A percentile compares a stretch with the other conserved stretches of the same genome.
Conservation (phyloP, 1,140 invertebrate species). For the Drosophila lacertosa region DNA sequence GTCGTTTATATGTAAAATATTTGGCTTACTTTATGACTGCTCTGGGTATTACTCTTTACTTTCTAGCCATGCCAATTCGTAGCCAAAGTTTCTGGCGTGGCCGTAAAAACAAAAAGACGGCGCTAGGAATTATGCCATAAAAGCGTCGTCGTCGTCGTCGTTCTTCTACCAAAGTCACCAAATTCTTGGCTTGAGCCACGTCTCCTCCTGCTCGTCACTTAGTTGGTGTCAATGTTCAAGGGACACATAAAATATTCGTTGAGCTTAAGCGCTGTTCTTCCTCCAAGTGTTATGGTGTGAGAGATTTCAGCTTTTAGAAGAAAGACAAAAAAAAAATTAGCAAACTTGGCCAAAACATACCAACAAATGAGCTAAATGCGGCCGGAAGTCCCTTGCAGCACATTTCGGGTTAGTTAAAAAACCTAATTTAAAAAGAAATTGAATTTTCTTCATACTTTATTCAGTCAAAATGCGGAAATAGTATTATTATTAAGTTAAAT, state of each 20-base stretch:
- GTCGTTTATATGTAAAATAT: slow-evolving; percentile 83
- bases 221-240: slow-evolving; percentile 72
- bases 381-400: slow-evolving; percentile 37
- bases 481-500: no score
- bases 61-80: slow-evolving; percentile 74
- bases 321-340: no score
- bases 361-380: slow-evolving; percentile 58
- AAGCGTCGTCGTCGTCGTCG: slow-evolving; percentile 50
- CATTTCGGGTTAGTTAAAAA: slow-evolving; percentile 32
- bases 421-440: background rate
- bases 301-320: slow-evolving; percentile 44
- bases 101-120: slow-evolving; percentile 70
- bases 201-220: slow-evolving; percentile 40
- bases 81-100: slow-evolving; percentile 60
- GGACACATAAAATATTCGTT: slow-evolving; percentile 75
- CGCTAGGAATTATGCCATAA: slow-evolving; percentile 78
- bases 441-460: no score
- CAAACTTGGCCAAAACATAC: slow-evolving; percentile 28
- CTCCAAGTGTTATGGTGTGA: slow-evolving; percentile 17
- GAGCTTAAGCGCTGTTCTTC: slow-evolving; percentile 37
- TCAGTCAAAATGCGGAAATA: no score
- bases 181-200: slow-evolving; percentile 65
- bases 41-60: slow-evolving; percentile 81
- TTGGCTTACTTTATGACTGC: slow-evolving; percentile 81
- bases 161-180: slow-evolving; percentile 60